phyloP scores from a whole-genome alignment of 2,113 vertebrate genomes.

The Plectropomus leopardus region DNA sequence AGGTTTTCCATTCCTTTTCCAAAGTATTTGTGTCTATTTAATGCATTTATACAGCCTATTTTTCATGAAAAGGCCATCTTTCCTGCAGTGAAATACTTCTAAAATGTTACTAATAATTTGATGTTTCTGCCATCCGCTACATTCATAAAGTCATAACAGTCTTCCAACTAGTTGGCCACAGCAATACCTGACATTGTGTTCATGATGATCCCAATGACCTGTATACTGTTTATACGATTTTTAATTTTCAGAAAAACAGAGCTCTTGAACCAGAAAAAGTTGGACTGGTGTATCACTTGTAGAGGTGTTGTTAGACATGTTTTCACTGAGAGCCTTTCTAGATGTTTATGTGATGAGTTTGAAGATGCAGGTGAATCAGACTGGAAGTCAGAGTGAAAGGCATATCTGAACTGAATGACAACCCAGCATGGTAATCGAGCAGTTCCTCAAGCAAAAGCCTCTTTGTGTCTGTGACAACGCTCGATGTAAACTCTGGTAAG shows the following conservation, averaged over 20 bases:
- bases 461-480: neutral
- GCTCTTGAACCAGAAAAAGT: no score
- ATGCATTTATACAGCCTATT: no score
- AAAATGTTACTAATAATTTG: neutral
- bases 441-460: constrained; percentile 3
- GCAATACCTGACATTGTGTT: no score
- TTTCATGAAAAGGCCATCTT: no score
- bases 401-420: neutral
- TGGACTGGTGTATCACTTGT: neutral
- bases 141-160: neutral
- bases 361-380: neutral
- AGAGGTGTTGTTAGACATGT: neutral
- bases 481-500: constrained; percentile 1
- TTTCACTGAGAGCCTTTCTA: neutral
- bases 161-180: neutral
- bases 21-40: no score
- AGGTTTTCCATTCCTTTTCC: no score
- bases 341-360: neutral
- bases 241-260: accelerated
- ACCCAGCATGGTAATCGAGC: constrained; percentile 27
- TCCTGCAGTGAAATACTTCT: neutral
- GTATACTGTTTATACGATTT: neutral
- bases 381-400: neutral
- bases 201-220: neutral
- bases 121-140: neutral